phyloP scores from a whole-genome alignment of 2,113 vertebrate genomes.

The Scatophagus argus region DNA sequence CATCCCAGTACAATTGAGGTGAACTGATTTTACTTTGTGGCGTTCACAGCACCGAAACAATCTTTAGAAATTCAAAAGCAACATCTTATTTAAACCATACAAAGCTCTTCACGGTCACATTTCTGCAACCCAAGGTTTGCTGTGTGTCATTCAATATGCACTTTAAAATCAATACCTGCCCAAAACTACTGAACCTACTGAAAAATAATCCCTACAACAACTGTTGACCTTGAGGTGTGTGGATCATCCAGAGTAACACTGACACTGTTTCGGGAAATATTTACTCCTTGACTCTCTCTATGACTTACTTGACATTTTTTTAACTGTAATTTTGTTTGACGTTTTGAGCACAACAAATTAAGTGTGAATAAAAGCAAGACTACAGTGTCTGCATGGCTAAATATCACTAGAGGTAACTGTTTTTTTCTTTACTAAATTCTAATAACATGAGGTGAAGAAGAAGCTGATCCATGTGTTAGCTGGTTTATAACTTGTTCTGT shows the following conservation, averaged over 20 bases:
- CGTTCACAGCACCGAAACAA: too few species aligned
- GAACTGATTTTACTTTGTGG: background rate
- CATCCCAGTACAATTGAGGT: background rate
- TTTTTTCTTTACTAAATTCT: too few species aligned
- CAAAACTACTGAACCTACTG: background rate
- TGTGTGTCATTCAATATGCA: background rate
- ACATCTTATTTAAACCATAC: background rate
- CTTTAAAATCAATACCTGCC: too few species aligned
- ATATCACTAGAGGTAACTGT: background rate
- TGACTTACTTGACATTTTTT: too few species aligned
- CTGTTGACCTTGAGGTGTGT: background rate
- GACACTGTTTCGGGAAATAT: background rate
- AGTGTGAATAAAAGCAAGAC: background rate
- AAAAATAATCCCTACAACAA: background rate
- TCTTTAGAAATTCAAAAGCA: background rate
- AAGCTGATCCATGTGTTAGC: slow-evolving; percentile 25
- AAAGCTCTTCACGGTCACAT: background rate
- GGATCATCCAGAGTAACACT: too few species aligned
- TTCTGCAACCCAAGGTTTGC: background rate
- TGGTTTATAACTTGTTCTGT: slow-evolving; percentile 18
- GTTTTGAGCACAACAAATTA: background rate
- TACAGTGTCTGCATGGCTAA: background rate
- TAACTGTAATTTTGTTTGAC: background rate
- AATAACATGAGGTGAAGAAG: background rate
- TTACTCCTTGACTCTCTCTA: too few species aligned